These are phyloP conservation scores for Anolis apletophallus DNA, from an alignment of 2,797 vertebrate genomes.

Conservation along the genomic window DNA sequence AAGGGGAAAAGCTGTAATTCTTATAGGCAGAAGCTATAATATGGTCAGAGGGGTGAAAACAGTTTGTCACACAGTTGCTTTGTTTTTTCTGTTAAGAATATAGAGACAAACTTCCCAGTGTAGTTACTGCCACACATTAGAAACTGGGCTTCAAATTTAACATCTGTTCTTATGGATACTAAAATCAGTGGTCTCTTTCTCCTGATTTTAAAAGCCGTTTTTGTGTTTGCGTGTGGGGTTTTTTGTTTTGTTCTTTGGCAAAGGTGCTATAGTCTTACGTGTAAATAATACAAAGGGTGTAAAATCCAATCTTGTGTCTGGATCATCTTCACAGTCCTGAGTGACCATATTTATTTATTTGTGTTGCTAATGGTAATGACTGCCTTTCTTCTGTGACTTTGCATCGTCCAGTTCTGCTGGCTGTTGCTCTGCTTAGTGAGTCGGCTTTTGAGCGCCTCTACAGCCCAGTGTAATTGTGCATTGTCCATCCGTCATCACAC, in stretches of 20 bases:
- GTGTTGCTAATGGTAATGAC: constrained; percentile 50
- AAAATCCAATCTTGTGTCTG: constrained; percentile 54
- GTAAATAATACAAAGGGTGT: constrained; percentile 75
- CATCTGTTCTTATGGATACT: constrained; percentile 58
- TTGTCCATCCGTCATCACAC: constrained; percentile 33
- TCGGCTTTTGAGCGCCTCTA: constrained; percentile 46
- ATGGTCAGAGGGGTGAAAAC: constrained; percentile 62
- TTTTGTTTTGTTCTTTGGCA: constrained; percentile 61
- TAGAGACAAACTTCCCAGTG: constrained; percentile 56
- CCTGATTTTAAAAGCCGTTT: constrained; percentile 66
- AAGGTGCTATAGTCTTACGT: constrained; percentile 76
- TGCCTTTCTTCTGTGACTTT: constrained; percentile 67
- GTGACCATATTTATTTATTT: constrained; percentile 65
- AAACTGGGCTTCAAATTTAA: constrained; percentile 62
- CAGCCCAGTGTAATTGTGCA: constrained; percentile 56
- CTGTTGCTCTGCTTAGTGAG: constrained; percentile 57
- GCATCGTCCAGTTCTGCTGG: constrained; percentile 65
- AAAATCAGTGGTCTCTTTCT: constrained; percentile 57
- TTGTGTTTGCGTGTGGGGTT: constrained; percentile 61
- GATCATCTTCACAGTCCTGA: constrained; percentile 65
- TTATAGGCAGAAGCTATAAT: constrained; percentile 48
- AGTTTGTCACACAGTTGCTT: constrained; percentile 75
- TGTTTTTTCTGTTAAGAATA: constrained; percentile 60
- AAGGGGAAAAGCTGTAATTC: constrained; percentile 50
- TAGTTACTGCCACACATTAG: constrained; percentile 61